Evolutionary conservation across 2,888 invertebrate genomes (phyloP), one percentile per base, ranked within the genome.

Genomic region (Cecidostiba fungosa): DNA sequence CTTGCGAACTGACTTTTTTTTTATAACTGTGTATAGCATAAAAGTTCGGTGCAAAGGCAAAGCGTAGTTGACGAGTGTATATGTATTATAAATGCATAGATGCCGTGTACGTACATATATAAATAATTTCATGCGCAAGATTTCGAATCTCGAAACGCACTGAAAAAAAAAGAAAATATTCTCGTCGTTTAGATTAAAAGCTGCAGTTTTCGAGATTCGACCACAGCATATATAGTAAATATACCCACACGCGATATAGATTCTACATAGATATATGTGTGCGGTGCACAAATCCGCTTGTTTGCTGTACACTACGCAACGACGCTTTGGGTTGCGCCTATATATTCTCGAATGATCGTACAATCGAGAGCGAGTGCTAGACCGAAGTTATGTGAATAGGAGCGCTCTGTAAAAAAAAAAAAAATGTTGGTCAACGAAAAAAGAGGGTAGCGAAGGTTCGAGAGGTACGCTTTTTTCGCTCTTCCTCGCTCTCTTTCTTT

Each of bases 261-360:
- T 81, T 62, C 82, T 77, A 74, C 80, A 43, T 74, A 86, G 80
- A 79, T 62, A 5, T 85, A 83, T 84, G 85, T 82, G 77, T 90
- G 90, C 89, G 89, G 89, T 89, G 91, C 90, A 91, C 91, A 91
- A 59, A 80, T 59, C 92, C 91, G 92, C 92, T 92, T 92, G 89
- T 91, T 92, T 91, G 92, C 89, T 89, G 90, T 91, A 91, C 91
- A 91, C 91, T 90, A 91, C 92, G 90, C 91, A 90, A 91, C 89
- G 89, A 89, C 90, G 89, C 92, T 92, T 92, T 91, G 90, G 90
- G 89, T 90, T 90, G 88, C 89, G 88, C 89, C 89, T 88, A 88
- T 83, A 89, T 89, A n/a, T 23, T 19, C 50, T 50, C 29, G 87
- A 89, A 86, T 88, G 86, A 88, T 32, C 69, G 69, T 50, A 78